Conservation (phyloP, 2,113 vertebrate genomes). For the Thunnus thynnus region DNA sequence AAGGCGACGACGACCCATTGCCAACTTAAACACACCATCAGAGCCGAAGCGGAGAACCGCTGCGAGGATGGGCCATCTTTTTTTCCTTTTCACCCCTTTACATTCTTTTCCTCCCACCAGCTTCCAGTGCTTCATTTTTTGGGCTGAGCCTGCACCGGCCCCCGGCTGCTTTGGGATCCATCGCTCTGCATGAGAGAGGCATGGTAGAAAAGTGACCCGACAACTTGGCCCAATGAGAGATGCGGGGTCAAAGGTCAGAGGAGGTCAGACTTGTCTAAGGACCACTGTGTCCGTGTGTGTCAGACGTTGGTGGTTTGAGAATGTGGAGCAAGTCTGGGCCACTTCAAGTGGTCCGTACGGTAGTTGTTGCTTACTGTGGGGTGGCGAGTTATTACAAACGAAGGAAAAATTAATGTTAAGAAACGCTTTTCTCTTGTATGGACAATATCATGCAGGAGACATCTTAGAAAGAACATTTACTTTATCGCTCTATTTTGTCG, state of each 20-base stretch:
- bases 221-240: conserved; percentile 34
- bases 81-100: conserved; percentile 58
- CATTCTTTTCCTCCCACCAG: conserved; percentile 67
- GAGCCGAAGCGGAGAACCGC: conserved; percentile 28
- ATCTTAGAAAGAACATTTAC: conserved; percentile 31
- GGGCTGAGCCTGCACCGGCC: conserved; percentile 59
- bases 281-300: conserved; percentile 23
- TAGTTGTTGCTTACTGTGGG: conserved; percentile 12
- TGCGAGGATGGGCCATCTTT: conserved; percentile 57
- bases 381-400: conserved; percentile 32
- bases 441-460: conserved; percentile 55
- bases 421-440: conserved; percentile 57
- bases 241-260: conserved; percentile 52
- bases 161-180: conserved; percentile 66
- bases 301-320: conserved; percentile 39
- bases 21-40: conserved; percentile 87
- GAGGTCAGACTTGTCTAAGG: conserved; percentile 37
- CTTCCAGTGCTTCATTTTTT: conserved; percentile 77
- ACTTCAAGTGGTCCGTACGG: neutral
- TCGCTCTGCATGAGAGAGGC: conserved; percentile 74
- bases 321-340: conserved; percentile 19
- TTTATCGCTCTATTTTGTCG: conserved; percentile 52
- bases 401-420: conserved; percentile 21
- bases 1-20: conserved; percentile 96
- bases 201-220: conserved; percentile 42